phyloP scores from a whole-genome alignment of 2,888 invertebrate genomes.

The Timema podura region DNA sequence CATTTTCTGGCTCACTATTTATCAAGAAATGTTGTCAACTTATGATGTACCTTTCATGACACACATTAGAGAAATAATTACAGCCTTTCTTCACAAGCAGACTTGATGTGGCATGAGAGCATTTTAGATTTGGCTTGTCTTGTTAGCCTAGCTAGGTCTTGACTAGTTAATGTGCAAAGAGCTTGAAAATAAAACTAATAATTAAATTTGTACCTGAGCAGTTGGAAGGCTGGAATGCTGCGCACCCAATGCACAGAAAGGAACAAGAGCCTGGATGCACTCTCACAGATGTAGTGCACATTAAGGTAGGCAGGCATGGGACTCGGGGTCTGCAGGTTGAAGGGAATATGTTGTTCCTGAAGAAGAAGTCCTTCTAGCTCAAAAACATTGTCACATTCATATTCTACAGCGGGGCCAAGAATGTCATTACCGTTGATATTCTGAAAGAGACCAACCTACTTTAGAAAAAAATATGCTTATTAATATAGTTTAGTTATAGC shows the following conservation, averaged over 20 bases:
- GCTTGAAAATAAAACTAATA: too few species aligned
- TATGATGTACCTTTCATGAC: too few species aligned
- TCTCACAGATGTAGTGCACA: slow-evolving; percentile 93
- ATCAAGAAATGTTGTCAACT: too few species aligned
- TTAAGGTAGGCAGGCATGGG: slow-evolving; percentile 86
- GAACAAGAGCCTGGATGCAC: slow-evolving; percentile 86
- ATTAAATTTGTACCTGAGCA: slow-evolving; percentile 76
- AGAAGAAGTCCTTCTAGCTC: slow-evolving; percentile 60
- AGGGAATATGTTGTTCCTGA: slow-evolving; percentile 63
- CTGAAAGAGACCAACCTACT: slow-evolving; percentile 22
- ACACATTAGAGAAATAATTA: too few species aligned
- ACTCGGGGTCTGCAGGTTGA: slow-evolving; percentile 70
- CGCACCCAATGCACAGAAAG: slow-evolving; percentile 87
- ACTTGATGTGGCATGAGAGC: too few species aligned
- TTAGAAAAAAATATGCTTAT: slow-evolving; percentile 17
- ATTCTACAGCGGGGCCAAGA: slow-evolving; percentile 35
- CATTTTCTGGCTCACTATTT: too few species aligned
- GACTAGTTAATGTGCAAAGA: too few species aligned
- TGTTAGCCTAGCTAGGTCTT: too few species aligned
- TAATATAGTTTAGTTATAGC: not conserved
- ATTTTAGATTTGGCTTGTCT: too few species aligned
- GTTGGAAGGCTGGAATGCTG: slow-evolving; percentile 76
- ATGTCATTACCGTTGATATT: slow-evolving; percentile 34
- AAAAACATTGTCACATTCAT: slow-evolving; percentile 36
- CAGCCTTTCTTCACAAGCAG: too few species aligned